Base-by-base conservation (phyloP, 2,797 vertebrate genomes). In the Acipenser transmontanus region DNA sequence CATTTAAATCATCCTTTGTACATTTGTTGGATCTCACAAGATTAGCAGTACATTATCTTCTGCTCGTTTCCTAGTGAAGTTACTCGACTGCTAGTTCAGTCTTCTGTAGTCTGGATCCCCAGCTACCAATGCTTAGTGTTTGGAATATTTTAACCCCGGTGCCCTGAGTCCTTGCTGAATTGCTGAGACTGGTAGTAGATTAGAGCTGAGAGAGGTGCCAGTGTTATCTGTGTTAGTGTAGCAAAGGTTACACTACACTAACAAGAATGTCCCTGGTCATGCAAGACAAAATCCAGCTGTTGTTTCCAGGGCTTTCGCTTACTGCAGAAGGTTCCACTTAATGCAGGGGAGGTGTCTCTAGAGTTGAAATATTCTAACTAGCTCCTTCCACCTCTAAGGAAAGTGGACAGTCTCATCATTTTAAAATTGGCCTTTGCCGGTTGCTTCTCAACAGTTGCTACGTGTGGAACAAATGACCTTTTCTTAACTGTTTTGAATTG, bases 221-320 rank as follows among this genome's bases (percentile, higher is more conserved):
- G 92, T 90, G 92, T 96, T 97, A 98, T 98, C 95, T 94, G 87
- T 82, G 83, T 80, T 79, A 91, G 87, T 89, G 91, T 88, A 90
- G 89, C 87, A 82, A 91, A 91, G 94, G 94, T 97, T 95, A 91
- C 80, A 80, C 89, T 97, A 88, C 81, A 93, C 91, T 94, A 96
- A 96, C 93, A 97, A 90, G 89, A 85, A 91, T 70, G 91, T 91
- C 91, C 84, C 89, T 85, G 85, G 86, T 85, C 89, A 85, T 75
- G 79, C 80, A 75, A 94, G 95, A 98, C 91, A 92, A 80, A 92
- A 84, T 88, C 89, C 96, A 97, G 95, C 95, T 96, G 94, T 70
- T 78, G 74, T 0, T 54, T 67, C 63, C 74, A 72, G 67, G 64
- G 67, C 68, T 76, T 79, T 79, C 69, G 50, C 68, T 70, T 71